Percentiles rank a stretch among this genome's conserved stretches.
Evolutionary conservation across 53 echinoderm and acorn worm species (phyloP).

Genomic region (Echinometra lucunter): DNA sequence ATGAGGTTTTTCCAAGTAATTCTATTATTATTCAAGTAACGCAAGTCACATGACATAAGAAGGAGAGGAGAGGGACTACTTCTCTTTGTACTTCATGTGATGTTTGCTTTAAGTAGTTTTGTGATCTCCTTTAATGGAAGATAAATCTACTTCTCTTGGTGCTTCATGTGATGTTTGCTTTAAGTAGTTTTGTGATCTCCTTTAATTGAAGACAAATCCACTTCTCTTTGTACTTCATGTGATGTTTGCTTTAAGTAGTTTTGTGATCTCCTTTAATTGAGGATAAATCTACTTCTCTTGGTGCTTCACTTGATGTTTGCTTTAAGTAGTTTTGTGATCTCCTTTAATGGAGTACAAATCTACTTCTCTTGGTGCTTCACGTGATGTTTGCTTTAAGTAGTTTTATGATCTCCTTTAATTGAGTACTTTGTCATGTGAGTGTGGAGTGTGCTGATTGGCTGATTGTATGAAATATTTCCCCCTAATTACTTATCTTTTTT

Average conservation of each 20-base stretch:
- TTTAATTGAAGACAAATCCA: neutral
- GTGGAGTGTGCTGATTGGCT: too few species aligned
- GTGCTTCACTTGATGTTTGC: neutral
- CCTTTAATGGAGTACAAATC: too few species aligned
- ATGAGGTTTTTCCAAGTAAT: neutral
- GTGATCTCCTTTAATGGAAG: too few species aligned
- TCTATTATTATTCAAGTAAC: neutral
- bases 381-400: neutral
- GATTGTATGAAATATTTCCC: neutral
- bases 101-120: neutral
- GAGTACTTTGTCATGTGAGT: neutral
- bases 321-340: too few species aligned
- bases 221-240: neutral
- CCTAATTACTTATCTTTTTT: neutral
- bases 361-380: neutral
- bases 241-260: neutral
- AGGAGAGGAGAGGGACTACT: neutral
- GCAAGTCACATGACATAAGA: neutral
- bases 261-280: too few species aligned
- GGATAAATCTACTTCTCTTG: neutral
- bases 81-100: neutral
- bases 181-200: too few species aligned
- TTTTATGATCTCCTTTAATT: too few species aligned
- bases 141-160: too few species aligned
- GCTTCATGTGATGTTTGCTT: too few species aligned